Conservation (phyloP, 2,888 invertebrate species). For the Aspidapion aeneum region DNA sequence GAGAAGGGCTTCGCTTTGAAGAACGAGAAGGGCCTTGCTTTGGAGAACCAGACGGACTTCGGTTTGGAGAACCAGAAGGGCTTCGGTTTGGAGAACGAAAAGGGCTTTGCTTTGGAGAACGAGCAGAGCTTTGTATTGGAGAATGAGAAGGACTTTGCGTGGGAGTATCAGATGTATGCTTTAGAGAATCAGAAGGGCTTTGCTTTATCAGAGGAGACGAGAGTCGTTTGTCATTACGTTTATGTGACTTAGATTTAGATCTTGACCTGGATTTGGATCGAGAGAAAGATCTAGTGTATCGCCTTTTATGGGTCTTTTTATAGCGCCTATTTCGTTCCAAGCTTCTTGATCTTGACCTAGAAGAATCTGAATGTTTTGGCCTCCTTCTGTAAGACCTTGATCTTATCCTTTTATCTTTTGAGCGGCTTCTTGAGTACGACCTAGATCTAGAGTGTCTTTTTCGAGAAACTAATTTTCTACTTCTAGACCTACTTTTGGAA, state of each 20-base stretch:
- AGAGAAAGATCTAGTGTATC: conserved; percentile 22
- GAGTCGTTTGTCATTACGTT: conserved; percentile 12
- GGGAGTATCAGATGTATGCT: too few relatives aligned
- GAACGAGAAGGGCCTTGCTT: conserved; percentile 12
- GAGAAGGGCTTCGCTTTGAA: too few relatives aligned
- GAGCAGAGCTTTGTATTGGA: conserved; percentile 15
- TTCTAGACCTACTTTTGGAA: conserved; percentile 30
- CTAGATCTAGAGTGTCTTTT: conserved; percentile 23
- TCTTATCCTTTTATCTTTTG: conserved; percentile 28
- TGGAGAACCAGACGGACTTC: too few relatives aligned
- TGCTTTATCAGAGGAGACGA: conserved; percentile 5
- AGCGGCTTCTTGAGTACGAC: conserved; percentile 23
- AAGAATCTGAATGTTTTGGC: conserved; percentile 20
- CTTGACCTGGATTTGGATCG: conserved; percentile 31
- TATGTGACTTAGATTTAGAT: conserved; percentile 28
- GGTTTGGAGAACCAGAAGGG: too few relatives aligned
- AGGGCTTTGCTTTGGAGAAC: neutral
- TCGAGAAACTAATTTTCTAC: too few relatives aligned
- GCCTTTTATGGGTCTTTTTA: neutral
- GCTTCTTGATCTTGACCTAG: conserved; percentile 22
- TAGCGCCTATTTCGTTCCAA: conserved; percentile 12
- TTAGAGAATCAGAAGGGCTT: too few relatives aligned
- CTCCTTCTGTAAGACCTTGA: conserved; percentile 24
- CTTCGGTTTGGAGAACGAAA: too few relatives aligned
- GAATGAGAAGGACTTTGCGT: too few relatives aligned